Conservation (phyloP, 2,797 vertebrate genomes). For the Muscicapa striata region DNA sequence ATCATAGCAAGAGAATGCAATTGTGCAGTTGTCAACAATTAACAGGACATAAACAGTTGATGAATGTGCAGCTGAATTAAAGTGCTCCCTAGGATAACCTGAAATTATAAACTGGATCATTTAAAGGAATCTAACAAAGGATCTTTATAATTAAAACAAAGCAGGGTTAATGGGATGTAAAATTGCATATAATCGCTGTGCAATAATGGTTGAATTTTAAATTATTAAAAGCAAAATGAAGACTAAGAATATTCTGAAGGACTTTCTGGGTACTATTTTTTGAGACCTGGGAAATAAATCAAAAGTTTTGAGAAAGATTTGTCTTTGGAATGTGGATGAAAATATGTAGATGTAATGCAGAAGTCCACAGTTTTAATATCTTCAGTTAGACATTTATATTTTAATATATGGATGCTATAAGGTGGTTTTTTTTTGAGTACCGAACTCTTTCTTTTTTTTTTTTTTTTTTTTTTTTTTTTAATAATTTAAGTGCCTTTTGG, state of each 20-base stretch:
- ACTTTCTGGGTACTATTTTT: conserved; percentile 52
- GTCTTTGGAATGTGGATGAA: neutral
- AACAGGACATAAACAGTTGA: conserved; percentile 87
- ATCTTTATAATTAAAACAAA: conserved; percentile 93
- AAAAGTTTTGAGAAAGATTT: conserved; percentile 34
- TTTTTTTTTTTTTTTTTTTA: neutral
- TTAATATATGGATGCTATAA: neutral
- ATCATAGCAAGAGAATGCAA: conserved; percentile 83
- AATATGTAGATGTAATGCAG: neutral
- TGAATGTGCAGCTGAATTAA: conserved; percentile 85
- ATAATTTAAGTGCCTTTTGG: neutral
- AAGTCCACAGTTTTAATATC: neutral
- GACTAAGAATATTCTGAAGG: conserved; percentile 58
- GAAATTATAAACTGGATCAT: conserved; percentile 85
- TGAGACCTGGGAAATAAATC: conserved; percentile 43
- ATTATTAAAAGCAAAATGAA: conserved; percentile 74
- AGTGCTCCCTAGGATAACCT: conserved; percentile 82
- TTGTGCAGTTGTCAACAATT: conserved; percentile 89
- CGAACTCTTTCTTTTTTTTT: neutral
- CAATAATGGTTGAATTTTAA: conserved; percentile 81
- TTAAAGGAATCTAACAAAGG: conserved; percentile 85
- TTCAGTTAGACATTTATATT: neutral
- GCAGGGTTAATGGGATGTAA: conserved; percentile 88
- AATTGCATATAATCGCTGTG: conserved; percentile 87
- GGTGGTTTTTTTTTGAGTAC: neutral